phyloP scores from a whole-genome alignment of 2,888 invertebrate species.

The Scaptomyza cyrtandrae region DNA sequence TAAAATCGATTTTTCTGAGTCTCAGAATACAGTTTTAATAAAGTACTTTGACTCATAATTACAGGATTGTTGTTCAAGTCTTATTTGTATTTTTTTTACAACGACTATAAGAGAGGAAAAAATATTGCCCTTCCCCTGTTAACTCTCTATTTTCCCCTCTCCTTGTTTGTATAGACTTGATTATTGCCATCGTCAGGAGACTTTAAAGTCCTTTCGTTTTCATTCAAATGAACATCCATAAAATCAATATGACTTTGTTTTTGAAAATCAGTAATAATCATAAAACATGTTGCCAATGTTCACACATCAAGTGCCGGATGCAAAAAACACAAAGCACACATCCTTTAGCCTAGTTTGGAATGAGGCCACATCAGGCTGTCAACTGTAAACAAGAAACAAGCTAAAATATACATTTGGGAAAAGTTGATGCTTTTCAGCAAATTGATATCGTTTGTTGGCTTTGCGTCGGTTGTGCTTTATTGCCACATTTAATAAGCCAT shows the following conservation, averaged over 20 bases:
- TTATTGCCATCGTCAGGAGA: not conserved
- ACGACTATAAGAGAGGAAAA: too few species aligned
- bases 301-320: slow-evolving; percentile 46
- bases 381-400: slow-evolving; percentile 7
- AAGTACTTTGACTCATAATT: not conserved
- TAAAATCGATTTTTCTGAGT: not conserved
- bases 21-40: not conserved
- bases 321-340: not conserved
- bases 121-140: too few species aligned
- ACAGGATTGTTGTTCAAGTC: not conserved
- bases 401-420: slow-evolving; percentile 14
- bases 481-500: slow-evolving; percentile 74
- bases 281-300: slow-evolving; percentile 41
- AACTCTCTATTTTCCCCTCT: too few species aligned
- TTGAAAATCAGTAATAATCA: slow-evolving; percentile 51
- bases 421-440: slow-evolving; percentile 17
- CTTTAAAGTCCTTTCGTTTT: too few species aligned
- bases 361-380: slow-evolving; percentile 14
- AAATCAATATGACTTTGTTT: slow-evolving; percentile 39
- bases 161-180: too few species aligned
- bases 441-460: slow-evolving; percentile 25
- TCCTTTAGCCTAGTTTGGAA: slow-evolving; percentile 7
- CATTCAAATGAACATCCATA: not conserved
- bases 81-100: not conserved
- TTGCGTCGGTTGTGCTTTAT: slow-evolving; percentile 53